Evolutionary conservation across 2,888 invertebrate genomes (phyloP), one percentile per base, ranked within the genome.

Genomic region (Plusia festucae): DNA sequence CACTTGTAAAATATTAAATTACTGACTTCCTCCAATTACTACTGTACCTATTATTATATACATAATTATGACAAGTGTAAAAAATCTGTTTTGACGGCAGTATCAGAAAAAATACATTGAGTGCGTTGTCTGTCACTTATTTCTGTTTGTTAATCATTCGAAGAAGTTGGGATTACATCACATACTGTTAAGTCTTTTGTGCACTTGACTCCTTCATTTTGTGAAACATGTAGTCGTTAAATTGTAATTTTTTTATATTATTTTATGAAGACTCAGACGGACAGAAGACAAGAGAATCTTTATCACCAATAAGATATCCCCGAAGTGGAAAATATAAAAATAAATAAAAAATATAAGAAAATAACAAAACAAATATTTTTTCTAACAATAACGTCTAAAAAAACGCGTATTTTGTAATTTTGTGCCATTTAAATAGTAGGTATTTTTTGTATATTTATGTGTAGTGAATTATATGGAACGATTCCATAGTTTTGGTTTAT

Each of bases 21-120:
- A 68, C 69, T 60, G 56, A 71, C 79, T 79, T 78, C 79, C 78
- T 71, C 55, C 70, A 70, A 76, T 79, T 79, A 70, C 69, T 32
- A 65, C 65, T 67, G 58, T 73, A 18, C 46, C 46, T 49, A 68
- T 70, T 68, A 13, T 70, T 58, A 73, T 73, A 62, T 62, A 65
- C 56, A 65, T 70, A 78, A 78, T 78, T 78, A 69, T 63, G 18
- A 67, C 30, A n/a, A 54, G 56, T 76, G 34, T 73, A 73, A 76
- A 73, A 78, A 71, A 69, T 18, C 16, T 61, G 60, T 65, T 76
- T 60, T 62, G 30, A 57, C 68, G 65, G 40, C 34, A 60, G 34
- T 69, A 53, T 56, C 51, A 73, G 34, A 69, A 54, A 69, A 52
- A 24, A 52, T 56, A 44, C 30, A 22, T 46, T 20, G 20, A 20